A percentile compares a stretch with the other conserved stretches of the same genome.
These are phyloP conservation scores for Ranitomeya imitator DNA, from an alignment of 2,113 vertebrate genomes.

Conservation along the genomic window DNA sequence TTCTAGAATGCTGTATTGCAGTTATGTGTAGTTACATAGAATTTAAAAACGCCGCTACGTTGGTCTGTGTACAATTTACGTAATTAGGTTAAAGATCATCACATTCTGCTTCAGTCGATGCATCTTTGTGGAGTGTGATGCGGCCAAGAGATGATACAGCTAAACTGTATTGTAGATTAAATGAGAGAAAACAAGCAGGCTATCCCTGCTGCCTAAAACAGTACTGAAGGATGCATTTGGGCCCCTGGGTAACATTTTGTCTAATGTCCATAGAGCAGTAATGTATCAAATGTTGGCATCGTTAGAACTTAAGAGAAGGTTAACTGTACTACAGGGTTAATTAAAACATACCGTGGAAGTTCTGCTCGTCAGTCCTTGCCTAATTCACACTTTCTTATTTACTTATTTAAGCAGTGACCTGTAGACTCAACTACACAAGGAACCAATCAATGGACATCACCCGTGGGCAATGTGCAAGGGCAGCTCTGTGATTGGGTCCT, in stretches of 20 bases:
- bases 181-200: not conserved
- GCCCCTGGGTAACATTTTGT: not conserved
- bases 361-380: not conserved
- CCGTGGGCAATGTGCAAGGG: slow-evolving; percentile 39
- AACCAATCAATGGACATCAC: slow-evolving; percentile 42
- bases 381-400: slow-evolving; percentile 50
- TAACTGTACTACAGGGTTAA: not conserved
- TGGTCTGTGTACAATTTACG: no score
- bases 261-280: not conserved
- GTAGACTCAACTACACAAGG: slow-evolving; percentile 25
- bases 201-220: not conserved
- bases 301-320: not conserved
- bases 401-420: slow-evolving; percentile 45
- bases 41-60: no score
- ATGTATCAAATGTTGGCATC: not conserved
- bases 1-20: no score
- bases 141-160: not conserved
- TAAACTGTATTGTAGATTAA: not conserved
- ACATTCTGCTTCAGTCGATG: not conserved
- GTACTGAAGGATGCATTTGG: not conserved
- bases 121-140: not conserved
- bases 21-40: no score
- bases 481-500: slow-evolving; percentile 47
- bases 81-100: not conserved
- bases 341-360: not conserved